phyloP scores from a whole-genome alignment of 1,140 invertebrate genomes.

The Hormaphis cornu region DNA sequence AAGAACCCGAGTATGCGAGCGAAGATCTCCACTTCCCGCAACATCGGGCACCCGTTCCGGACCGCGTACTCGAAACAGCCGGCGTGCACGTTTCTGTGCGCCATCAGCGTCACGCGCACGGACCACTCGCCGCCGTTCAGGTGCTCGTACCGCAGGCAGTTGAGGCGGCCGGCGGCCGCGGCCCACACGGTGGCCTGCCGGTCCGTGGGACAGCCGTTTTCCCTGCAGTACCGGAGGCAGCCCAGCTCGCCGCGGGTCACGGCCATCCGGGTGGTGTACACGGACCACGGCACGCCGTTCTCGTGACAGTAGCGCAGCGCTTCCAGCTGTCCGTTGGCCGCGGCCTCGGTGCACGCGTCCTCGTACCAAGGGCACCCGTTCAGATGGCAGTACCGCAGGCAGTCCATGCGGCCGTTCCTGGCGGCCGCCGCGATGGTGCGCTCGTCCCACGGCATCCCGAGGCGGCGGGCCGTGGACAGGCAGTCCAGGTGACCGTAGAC shows the following conservation, averaged over 20 bases:
- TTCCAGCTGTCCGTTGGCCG: background rate
- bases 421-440: background rate
- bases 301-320: background rate
- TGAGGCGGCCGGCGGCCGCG: background rate
- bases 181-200: background rate
- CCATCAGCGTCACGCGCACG: background rate
- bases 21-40: no score
- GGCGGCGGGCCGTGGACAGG: background rate
- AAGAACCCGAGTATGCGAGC: no score
- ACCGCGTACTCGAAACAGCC: background rate
- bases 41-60: background rate
- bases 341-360: background rate
- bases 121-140: background rate
- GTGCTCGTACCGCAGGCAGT: background rate
- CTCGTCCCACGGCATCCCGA: background rate
- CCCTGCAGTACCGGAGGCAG: background rate
- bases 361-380: background rate
- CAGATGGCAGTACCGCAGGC: background rate
- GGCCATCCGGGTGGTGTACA: background rate
- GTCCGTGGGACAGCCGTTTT: background rate
- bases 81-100: background rate
- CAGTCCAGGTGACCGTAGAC: background rate
- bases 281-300: background rate
- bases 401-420: background rate
- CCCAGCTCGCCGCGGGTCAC: background rate